Base-by-base conservation (phyloP, 1,140 invertebrate species). In the Lithobius niger region DNA sequence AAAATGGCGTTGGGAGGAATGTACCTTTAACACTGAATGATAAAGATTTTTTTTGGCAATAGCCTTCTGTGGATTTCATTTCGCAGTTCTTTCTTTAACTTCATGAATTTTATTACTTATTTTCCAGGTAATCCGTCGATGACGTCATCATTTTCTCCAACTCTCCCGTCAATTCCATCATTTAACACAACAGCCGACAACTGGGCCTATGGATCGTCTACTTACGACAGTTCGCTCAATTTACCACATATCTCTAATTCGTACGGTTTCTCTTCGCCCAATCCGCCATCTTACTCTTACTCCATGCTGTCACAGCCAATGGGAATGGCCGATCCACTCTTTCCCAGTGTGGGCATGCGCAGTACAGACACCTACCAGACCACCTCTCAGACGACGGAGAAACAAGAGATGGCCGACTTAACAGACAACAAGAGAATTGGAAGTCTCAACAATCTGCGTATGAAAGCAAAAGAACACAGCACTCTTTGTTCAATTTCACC, bases 181-280 rank as follows among this genome's bases (percentile, higher is more conserved):
- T 55, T 55, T 42, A 55, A 55, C 26, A 22, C 24, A 3, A 55
- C 25, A 3, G 19, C 25, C 16, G 54, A 55, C 18, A 48, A 40
- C 22, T 55, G 54, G 54, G 19, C 16, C n/a, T 44, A 25, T 28
- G 10, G 24, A 16, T 4, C 54, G 3, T 44, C 53, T 18, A 27
- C 44, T 19, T 48, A 50, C 24, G 44, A 48, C 24, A 3, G 44
- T 3, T 4, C 40, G 48, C 25, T 28, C 22, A 36, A 55, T 22
- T 6, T 40, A 4, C 45, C 6, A 6, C 53, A 55, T 27, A 16
- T 54, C 4, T 4, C 3, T 6, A 54, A 55, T 22, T 31, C 44
- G 2, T 55, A 55, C 49, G 54, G 54, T 10, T 55, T 49, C 31
- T n/a, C 54, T 3, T n/a, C 54, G 28, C 6, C 54, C 3, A 22